Percentiles rank a stretch among this genome's conserved stretches.
phyloP scores from a whole-genome alignment of 2,888 invertebrate species.

The Limnephilus rhombicus region DNA sequence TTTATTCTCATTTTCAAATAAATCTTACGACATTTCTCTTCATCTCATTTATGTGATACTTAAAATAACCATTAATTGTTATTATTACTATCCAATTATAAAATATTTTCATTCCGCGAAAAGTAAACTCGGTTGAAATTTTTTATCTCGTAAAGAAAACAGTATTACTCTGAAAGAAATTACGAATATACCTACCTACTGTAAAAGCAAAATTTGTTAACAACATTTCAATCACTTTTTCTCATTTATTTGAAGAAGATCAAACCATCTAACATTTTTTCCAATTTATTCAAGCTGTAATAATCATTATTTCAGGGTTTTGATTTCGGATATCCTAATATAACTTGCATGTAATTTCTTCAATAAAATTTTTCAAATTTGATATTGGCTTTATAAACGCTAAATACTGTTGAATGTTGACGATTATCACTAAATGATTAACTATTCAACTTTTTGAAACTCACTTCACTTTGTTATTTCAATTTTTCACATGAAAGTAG shows the following conservation, averaged over 20 bases:
- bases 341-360: too few relatives aligned
- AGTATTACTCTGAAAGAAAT: not conserved
- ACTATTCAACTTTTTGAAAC: too few relatives aligned
- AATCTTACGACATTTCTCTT: not conserved
- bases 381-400: too few relatives aligned
- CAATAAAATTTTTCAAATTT: too few relatives aligned
- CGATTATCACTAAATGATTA: too few relatives aligned
- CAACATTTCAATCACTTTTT: not conserved
- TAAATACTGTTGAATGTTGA: too few relatives aligned
- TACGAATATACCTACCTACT: not conserved
- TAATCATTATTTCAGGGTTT: not conserved
- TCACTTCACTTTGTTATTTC: too few relatives aligned
- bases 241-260: not conserved
- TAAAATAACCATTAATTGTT: not conserved
- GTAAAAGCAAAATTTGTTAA: not conserved
- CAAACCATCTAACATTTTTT: not conserved
- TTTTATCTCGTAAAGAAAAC: not conserved
- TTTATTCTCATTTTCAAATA: not conserved
- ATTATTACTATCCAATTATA: not conserved
- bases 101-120: not conserved
- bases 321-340: not conserved
- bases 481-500: too few relatives aligned
- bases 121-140: not conserved
- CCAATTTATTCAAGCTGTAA: not conserved
- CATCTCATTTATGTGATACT: not conserved